Base-by-base conservation (phyloP, 2,113 vertebrate genomes). In the Vanacampus margaritifer region DNA sequence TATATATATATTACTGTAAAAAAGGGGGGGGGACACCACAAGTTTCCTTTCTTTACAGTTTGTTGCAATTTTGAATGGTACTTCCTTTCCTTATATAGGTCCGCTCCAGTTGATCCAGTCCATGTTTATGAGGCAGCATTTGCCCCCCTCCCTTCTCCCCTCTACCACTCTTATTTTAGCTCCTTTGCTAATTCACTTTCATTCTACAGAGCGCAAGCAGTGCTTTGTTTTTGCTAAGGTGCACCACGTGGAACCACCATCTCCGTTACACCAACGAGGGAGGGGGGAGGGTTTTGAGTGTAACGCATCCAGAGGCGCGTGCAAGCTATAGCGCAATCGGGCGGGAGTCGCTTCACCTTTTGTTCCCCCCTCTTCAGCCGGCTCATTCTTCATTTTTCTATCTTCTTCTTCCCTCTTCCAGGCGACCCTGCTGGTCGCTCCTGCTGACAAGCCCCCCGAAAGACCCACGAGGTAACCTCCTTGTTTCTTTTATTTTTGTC, bases 401-500 rank as follows among this genome's bases (percentile, higher is more conserved):
- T 93, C 79, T 65, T 89, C 73, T 84, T 89, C 75, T 83, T 75
- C 70, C 86, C 64, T 87, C 86, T 91, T 89, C 82, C 92, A 99
- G 97, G 91, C 93, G 43, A 95, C 95, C 48, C 89, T 98, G 43
- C 93, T 94, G 82, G 92, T 94, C 65, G 79, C 91, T 74, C 91
- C 95, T 66, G 86, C 92, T 66, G 94, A 97, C 71, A 94, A 84
- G 84, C 89, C 90, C 76, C 88, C 93, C 26, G 96, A 97, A 70
- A 94, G 95, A 83, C 91, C 95, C 60, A 89, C 89, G 61, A 97
- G 97, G 97, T 99, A 94, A 95, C 90, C 67, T 66, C 64, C 13
- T 50, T 35, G 69, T 65, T 67, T 86, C 74, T 71, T 75, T 82
- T 79, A 65, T 85, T 76, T 68, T 71, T 59, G 69, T 50, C n/a